Conservation (phyloP, 2,797 vertebrate species). For the Gila robusta region DNA sequence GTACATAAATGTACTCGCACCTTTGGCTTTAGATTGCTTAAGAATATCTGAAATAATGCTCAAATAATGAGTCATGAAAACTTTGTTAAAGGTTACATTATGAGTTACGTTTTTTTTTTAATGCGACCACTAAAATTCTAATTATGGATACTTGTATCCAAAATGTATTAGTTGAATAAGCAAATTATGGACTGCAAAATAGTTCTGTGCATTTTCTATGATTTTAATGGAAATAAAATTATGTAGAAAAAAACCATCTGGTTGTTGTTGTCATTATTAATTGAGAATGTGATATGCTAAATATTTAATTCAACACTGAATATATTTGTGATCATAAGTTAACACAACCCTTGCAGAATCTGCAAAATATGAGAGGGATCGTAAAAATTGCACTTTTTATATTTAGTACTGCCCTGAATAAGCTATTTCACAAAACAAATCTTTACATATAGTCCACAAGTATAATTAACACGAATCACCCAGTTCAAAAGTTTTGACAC, state of each 20-base stretch:
- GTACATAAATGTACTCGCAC: background rate
- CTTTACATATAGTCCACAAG: background rate
- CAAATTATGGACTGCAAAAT: background rate
- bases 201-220: background rate
- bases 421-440: background rate
- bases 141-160: slow-evolving; percentile 13
- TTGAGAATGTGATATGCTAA: background rate
- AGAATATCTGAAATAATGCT: background rate
- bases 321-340: background rate
- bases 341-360: background rate
- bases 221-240: slow-evolving; percentile 8
- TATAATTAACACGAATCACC: too few relatives aligned
- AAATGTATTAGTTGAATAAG: background rate
- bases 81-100: background rate
- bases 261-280: background rate
- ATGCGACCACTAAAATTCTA: background rate
- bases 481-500: background rate
- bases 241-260: background rate
- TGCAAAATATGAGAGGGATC: background rate
- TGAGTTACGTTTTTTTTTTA: background rate
- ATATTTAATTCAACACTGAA: background rate
- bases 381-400: background rate
- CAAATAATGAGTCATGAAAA: background rate
- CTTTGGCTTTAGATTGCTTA: background rate
- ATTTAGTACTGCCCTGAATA: background rate